Evolutionary conservation across 2,797 vertebrate species (phyloP).

Genomic region (Microtus californicus): DNA sequence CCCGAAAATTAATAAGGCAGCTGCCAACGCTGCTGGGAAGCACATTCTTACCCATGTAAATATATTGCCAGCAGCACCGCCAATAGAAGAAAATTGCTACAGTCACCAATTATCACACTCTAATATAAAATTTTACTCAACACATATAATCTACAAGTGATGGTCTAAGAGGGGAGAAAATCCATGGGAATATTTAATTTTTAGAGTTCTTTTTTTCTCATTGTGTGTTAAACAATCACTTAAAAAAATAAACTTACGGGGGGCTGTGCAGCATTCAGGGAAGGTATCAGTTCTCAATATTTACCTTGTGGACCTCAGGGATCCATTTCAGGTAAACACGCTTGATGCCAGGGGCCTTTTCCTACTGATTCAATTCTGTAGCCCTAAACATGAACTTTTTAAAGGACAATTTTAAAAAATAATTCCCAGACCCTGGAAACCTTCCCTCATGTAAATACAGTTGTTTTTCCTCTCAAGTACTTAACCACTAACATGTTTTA

Average conservation of each 20-base stretch:
- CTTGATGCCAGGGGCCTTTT: background rate
- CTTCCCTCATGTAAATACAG: background rate
- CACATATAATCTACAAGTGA: background rate
- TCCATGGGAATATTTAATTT: background rate
- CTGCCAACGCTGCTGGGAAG: constrained; percentile 53
- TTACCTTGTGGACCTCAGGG: background rate
- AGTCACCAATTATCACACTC: background rate
- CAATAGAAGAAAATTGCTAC: constrained; percentile 50
- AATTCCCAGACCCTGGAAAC: background rate
- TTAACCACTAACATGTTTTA: background rate
- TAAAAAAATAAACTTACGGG: background rate
- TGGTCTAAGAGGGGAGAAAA: background rate
- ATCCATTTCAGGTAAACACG: background rate
- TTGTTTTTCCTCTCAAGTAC: background rate
- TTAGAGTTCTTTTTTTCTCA: background rate
- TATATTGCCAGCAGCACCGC: constrained; percentile 2
- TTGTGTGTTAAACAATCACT: background rate
- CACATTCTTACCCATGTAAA: constrained; percentile 55
- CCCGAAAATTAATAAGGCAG: constrained; percentile 58
- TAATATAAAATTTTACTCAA: constrained; percentile 48
- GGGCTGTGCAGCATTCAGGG: too few species aligned
- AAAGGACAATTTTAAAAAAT: background rate
- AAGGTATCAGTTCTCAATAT: background rate
- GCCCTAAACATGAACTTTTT: background rate
- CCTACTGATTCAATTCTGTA: background rate